Conservation (phyloP, 2,888 invertebrate species). For the Sussaba pulchella region DNA sequence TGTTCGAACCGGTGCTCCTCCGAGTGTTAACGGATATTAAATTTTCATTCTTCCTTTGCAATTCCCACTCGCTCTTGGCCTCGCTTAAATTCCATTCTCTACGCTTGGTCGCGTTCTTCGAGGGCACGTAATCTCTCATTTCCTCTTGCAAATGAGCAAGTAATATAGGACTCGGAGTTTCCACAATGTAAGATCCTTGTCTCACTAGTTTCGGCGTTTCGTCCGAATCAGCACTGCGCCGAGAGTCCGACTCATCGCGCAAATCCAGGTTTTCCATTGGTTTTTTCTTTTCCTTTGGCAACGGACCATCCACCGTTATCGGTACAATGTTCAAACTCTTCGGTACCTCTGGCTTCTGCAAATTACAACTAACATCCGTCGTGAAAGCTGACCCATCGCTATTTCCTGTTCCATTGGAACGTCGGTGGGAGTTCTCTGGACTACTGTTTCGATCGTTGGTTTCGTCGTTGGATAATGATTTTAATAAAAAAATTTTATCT, state of each 20-base stretch:
- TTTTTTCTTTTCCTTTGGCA: not conserved
- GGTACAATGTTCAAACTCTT: conserved; percentile 81
- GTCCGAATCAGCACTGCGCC: conserved; percentile 84
- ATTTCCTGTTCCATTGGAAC: conserved; percentile 70
- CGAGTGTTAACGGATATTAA: conserved; percentile 52
- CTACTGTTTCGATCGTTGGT: conserved; percentile 60
- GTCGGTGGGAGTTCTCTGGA: conserved; percentile 75
- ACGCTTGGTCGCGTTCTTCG: conserved; percentile 68
- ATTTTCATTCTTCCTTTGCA: conserved; percentile 67
- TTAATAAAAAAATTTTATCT: conserved; percentile 21
- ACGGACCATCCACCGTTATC: conserved; percentile 72
- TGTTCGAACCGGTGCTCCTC: conserved; percentile 37
- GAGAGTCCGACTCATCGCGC: conserved; percentile 71
- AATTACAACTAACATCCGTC: conserved; percentile 71
- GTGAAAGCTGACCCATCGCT: conserved; percentile 70
- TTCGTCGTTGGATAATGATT: conserved; percentile 59
- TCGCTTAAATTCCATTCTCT: conserved; percentile 78
- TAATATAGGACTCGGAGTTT: conserved; percentile 91
- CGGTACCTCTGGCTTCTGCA: conserved; percentile 81
- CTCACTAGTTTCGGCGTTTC: conserved; percentile 86
- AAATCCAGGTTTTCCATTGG: conserved; percentile 6
- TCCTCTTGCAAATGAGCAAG: conserved; percentile 87
- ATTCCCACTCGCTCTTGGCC: conserved; percentile 78
- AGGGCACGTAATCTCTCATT: conserved; percentile 71
- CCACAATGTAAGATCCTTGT: conserved; percentile 92